Base-by-base conservation (phyloP, 2,113 vertebrate genomes). In the Ondatra zibethicus region DNA sequence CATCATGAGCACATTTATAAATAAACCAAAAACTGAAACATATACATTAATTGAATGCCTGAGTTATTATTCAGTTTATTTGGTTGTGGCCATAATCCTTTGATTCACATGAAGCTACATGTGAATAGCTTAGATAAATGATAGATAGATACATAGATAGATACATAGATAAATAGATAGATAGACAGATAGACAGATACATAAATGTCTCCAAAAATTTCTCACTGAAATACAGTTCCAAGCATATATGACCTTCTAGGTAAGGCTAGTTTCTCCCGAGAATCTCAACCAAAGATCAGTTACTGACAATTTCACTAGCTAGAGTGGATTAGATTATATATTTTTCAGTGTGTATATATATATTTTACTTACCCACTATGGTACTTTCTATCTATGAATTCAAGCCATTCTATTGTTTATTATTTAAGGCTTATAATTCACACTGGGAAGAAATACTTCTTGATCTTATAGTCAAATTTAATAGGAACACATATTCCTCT, bases 401-500 rank as follows among this genome's bases (percentile, higher is more conserved):
- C 45, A n/a, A 66, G 11, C 47, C 91, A 36, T 77, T 92, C 87
- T 47, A 80, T 3, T 80, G 52, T 47, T 72, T 52, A 86, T 70
- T 88, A 95, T 88, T 78, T 88, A 95, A 93, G 29, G 72, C 58
- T 94, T 19, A 63, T 42, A 45, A 45, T 76, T 55, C 6, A 29
- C 68, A 73, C 21, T 76, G 68, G 70, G 45, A 73, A 89, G 52
- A 86, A 91, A 25, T 25, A 70, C 23, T 45, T 50, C 39, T 39
- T 89, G 52, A n/a, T 76, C 39, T 68, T n/a, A 93, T 82, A 45
- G 29, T n/a, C 10, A 52, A 17, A 39, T 65, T 78, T 31, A 92
- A 61, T 36, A 61, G 36, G 50, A 96, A 72, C 36, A 70, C 25
- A 89, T 66, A 42, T 81, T 82, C 31, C 36, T 82, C 21, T 91